phyloP scores from a whole-genome alignment of 2,797 vertebrate genomes.

The Acridotheres tristis region DNA sequence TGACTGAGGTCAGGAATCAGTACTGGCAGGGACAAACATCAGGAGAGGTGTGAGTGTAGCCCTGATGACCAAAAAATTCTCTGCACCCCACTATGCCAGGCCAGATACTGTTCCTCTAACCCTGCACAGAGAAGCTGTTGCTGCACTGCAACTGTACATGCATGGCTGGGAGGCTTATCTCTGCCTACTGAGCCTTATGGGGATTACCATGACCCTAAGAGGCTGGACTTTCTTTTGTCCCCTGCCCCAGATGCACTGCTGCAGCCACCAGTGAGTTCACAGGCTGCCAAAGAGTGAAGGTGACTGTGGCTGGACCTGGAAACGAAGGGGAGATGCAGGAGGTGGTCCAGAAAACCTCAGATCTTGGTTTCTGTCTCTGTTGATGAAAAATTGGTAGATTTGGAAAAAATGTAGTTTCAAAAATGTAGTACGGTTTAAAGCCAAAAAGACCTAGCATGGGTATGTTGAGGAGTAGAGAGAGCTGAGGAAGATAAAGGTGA shows the following conservation, averaged over 20 bases:
- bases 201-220: background rate
- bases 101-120: background rate
- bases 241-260: background rate
- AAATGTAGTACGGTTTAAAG: background rate
- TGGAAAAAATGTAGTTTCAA: background rate
- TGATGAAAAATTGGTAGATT: background rate
- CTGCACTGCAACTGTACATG: background rate
- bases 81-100: fast-evolving
- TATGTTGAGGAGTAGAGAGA: background rate
- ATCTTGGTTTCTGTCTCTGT: background rate
- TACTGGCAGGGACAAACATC: background rate
- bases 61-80: background rate
- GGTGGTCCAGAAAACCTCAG: background rate
- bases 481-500: background rate
- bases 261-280: background rate
- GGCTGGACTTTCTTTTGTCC: background rate
- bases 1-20: background rate
- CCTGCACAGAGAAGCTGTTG: background rate
- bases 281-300: background rate
- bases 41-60: background rate
- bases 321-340: background rate
- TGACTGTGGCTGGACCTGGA: background rate
- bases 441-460: background rate
- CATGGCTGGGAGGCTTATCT: background rate
- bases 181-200: fast-evolving